Conservation (phyloP, 2,113 vertebrate species). For the Peucedramus taeniatus region DNA sequence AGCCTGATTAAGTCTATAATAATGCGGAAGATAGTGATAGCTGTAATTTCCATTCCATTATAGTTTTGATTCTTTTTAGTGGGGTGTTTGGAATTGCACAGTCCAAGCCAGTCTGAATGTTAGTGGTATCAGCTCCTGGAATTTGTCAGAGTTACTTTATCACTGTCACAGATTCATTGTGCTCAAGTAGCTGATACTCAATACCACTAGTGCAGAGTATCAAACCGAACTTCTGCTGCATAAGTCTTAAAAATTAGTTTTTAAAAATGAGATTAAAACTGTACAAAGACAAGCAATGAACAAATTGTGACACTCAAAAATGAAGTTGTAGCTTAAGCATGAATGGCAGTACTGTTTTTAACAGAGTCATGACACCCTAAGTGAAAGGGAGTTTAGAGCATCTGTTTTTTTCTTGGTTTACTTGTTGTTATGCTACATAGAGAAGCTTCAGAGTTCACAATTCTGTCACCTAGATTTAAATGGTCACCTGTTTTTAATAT, state of each 20-base stretch:
- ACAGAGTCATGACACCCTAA: neutral
- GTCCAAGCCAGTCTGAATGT: neutral
- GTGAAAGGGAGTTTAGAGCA: neutral
- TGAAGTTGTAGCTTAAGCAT: neutral
- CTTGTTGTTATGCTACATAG: neutral
- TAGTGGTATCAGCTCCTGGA: neutral
- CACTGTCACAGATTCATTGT: neutral
- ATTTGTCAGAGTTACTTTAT: neutral
- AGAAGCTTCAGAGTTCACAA: neutral
- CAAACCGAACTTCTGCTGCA: neutral
- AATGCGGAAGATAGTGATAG: neutral
- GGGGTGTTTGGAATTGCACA: neutral
- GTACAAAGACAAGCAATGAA: neutral
- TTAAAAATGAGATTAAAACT: neutral
- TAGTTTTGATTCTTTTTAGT: neutral
- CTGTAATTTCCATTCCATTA: constrained; percentile 5
- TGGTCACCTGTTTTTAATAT: neutral
- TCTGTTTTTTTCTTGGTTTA: neutral
- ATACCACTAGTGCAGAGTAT: neutral
- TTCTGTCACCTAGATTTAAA: neutral
- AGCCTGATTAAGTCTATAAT: neutral
- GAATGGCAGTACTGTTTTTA: neutral
- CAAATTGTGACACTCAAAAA: neutral
- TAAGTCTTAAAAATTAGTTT: neutral
- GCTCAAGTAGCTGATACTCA: neutral